Percentiles rank a stretch among this genome's conserved stretches.
Conservation (phyloP, 1,140 invertebrate species). For the Panagrolaimus sp. region DNA sequence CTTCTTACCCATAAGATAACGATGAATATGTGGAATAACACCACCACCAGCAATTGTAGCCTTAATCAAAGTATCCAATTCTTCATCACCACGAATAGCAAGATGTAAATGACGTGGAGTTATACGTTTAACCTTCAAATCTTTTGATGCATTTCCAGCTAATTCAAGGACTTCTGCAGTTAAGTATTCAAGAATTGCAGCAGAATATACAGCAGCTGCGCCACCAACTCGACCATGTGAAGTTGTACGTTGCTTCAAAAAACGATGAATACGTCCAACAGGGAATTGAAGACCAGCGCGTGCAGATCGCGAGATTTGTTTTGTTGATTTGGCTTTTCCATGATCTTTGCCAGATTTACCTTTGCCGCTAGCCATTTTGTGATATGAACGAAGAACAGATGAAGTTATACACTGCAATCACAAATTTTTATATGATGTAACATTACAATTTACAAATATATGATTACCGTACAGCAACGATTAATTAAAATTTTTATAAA, state of each 20-base stretch:
- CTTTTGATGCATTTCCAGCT: conserved; percentile 92
- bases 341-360: conserved; percentile 99
- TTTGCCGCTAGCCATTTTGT: conserved; percentile 45
- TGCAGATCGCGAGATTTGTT: conserved; percentile 79
- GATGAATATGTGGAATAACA: conserved; percentile 49
- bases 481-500: no score
- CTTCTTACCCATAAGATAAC: conserved; percentile 40
- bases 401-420: no score
- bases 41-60: conserved; percentile 9
- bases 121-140: conserved; percentile 98
- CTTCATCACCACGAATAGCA: conserved; percentile 96
- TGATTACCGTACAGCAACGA: no score
- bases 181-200: conserved; percentile 60
- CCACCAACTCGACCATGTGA: conserved; percentile 74
- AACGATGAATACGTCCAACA: conserved; percentile 95
- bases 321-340: conserved; percentile 98
- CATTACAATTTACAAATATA: no score
- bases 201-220: conserved; percentile 42
- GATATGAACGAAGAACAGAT: neutral
- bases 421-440: no score
- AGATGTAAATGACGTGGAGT: conserved; percentile 96
- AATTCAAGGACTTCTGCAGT: conserved; percentile 86
- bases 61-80: conserved; percentile 58
- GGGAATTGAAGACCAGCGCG: conserved; percentile 97
- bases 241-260: conserved; percentile 95